Evolutionary conservation across 1,140 invertebrate genomes (phyloP).

Genomic region (Camponotus pennsylvanicus): DNA sequence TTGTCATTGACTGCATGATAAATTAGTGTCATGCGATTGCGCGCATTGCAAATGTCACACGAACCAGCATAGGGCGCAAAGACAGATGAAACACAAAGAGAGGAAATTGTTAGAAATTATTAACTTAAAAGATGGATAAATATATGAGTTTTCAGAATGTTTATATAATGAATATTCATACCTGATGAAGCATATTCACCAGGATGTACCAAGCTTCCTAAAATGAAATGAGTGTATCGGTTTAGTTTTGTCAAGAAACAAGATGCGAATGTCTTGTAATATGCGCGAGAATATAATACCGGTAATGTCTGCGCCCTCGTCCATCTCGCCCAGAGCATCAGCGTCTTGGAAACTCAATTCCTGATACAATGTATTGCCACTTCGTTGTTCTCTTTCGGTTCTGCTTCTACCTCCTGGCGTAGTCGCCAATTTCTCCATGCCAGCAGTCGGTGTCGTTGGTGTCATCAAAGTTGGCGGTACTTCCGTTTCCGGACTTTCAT

Average conservation of each 20-base stretch:
- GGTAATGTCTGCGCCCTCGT: slow-evolving; percentile 95
- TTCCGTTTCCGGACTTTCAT: slow-evolving; percentile 86
- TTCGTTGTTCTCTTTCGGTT: slow-evolving; percentile 95
- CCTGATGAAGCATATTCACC: slow-evolving; percentile 99
- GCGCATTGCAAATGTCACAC: slow-evolving; percentile 75
- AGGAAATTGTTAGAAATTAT: slow-evolving; percentile 67
- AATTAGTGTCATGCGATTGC: slow-evolving; percentile 84
- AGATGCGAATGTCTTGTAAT: not conserved
- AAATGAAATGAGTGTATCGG: slow-evolving; percentile 70
- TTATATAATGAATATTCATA: slow-evolving; percentile 86
- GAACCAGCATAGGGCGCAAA: slow-evolving; percentile 69
- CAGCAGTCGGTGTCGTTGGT: slow-evolving; percentile 85
- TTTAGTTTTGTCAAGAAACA: slow-evolving; percentile 50
- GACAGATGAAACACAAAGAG: slow-evolving; percentile 79
- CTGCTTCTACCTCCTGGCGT: slow-evolving; percentile 89
- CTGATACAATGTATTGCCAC: slow-evolving; percentile 96
- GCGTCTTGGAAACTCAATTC: slow-evolving; percentile 95
- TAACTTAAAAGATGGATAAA: slow-evolving; percentile 21
- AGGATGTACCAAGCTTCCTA: slow-evolving; percentile 98
- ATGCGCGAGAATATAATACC: slow-evolving; percentile 86
- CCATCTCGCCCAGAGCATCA: slow-evolving; percentile 93
- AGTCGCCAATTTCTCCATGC: slow-evolving; percentile 80
- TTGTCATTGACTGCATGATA: slow-evolving; percentile 96
- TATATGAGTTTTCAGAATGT: not conserved
- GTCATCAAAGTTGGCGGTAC: slow-evolving; percentile 84